phyloP scores from a whole-genome alignment of 2,797 vertebrate species.

The Darevskia nairensis region DNA sequence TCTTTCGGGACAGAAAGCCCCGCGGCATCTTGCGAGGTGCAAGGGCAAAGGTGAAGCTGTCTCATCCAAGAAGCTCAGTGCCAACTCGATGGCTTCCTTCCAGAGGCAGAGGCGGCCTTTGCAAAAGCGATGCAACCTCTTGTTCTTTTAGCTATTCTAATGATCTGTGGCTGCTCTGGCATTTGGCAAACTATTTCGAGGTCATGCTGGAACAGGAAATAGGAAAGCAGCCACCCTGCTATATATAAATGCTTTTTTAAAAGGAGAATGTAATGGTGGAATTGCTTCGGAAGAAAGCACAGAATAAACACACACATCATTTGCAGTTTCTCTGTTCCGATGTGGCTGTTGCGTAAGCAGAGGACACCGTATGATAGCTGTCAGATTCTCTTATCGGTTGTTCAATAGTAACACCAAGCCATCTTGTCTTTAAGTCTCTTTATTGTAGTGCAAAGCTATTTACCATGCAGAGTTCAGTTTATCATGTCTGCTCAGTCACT shows the following conservation, averaged over 20 bases:
- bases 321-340: too few relatives aligned
- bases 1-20: not conserved
- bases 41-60: not conserved
- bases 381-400: too few relatives aligned
- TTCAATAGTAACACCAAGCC: too few relatives aligned
- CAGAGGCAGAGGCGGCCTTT: not conserved
- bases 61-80: not conserved
- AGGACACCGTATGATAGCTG: too few relatives aligned
- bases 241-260: not conserved
- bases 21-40: not conserved
- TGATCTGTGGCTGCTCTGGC: not conserved
- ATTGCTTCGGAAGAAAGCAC: too few relatives aligned
- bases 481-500: too few relatives aligned
- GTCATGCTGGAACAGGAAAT: not conserved
- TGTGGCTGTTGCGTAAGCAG: too few relatives aligned
- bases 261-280: too few relatives aligned
- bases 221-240: not conserved
- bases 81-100: not conserved
- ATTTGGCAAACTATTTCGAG: not conserved
- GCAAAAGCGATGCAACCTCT: not conserved
- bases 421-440: too few relatives aligned
- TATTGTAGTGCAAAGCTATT: too few relatives aligned
- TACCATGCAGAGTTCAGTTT: too few relatives aligned
- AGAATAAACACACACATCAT: too few relatives aligned
- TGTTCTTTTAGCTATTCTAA: not conserved